Evolutionary conservation across 1,140 invertebrate species (phyloP).

Genomic region (Meloidogyne hapla): DNA sequence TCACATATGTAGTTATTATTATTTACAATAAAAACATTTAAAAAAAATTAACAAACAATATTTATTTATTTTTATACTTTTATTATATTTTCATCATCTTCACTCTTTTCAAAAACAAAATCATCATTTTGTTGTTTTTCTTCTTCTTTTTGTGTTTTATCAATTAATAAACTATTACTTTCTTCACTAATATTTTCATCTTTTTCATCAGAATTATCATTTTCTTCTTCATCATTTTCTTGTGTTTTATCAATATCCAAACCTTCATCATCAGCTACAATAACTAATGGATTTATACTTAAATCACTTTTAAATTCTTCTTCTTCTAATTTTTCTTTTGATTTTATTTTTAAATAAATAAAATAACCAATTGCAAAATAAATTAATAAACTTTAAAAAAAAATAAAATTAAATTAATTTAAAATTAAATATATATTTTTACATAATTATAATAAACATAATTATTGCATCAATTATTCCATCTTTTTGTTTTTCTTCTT

Average conservation of each 20-base stretch:
- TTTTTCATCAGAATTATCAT: neutral
- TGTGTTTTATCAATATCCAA: neutral
- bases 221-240: neutral
- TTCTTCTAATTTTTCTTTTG: neutral
- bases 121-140: neutral
- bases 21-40: too few species aligned
- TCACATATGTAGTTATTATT: too few species aligned
- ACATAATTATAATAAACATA: neutral
- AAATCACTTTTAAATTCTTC: neutral
- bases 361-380: neutral
- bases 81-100: too few species aligned
- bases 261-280: neutral
- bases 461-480: neutral
- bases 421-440: neutral
- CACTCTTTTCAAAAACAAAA: too few species aligned
- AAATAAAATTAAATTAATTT: neutral
- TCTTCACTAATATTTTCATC: neutral
- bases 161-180: neutral
- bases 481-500: too few species aligned
- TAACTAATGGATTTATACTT: neutral
- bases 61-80: too few species aligned
- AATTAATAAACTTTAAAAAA: neutral
- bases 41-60: too few species aligned
- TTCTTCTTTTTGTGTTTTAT: slow-evolving; percentile 1
- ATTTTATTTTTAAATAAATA: neutral